Conservation (phyloP, 2,113 vertebrate species). For the Scolopax mira region DNA sequence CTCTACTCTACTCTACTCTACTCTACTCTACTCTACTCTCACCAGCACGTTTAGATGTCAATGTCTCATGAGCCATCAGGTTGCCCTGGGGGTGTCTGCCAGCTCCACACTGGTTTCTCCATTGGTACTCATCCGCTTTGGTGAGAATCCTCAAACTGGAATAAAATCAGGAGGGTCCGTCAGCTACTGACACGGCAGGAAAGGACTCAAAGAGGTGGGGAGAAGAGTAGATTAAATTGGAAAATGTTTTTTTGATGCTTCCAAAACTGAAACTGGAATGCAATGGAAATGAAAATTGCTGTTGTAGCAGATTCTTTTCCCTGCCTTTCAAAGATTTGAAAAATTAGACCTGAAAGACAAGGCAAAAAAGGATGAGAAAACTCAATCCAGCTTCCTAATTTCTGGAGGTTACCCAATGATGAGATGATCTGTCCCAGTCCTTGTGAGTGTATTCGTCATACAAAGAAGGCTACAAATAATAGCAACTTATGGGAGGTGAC, state of each 20-base stretch:
- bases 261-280: background rate
- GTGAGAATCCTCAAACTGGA: background rate
- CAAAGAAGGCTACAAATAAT: background rate
- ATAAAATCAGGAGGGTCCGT: background rate
- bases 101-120: background rate
- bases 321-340: background rate
- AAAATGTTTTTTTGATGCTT: background rate
- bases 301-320: background rate
- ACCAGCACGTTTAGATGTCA: background rate
- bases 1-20: background rate
- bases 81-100: background rate
- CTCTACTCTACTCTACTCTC: background rate
- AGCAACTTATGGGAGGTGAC: constrained; percentile 21
- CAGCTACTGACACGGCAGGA: fast-evolving
- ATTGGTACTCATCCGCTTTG: background rate
- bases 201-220: background rate
- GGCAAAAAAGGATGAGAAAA: background rate
- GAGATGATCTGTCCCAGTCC: background rate
- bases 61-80: background rate
- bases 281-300: background rate
- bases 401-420: too few relatives aligned
- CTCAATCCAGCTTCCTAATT: background rate
- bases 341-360: background rate
- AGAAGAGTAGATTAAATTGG: background rate
- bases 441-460: background rate